Evolutionary conservation across 1,140 invertebrate genomes (phyloP).

Genomic region (Charaxes varanes): DNA sequence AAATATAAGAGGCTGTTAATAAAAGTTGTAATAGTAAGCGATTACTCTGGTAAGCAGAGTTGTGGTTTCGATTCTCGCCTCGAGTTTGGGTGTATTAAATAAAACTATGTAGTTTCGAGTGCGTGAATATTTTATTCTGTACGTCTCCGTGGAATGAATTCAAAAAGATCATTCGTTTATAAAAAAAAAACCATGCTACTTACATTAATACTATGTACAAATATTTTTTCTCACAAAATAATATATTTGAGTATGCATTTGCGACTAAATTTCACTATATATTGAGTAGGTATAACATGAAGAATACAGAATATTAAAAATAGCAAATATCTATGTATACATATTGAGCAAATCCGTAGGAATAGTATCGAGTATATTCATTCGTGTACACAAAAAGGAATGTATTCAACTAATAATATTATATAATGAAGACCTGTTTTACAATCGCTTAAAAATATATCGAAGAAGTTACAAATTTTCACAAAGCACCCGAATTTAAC

Average conservation of each 20-base stretch:
- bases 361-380: conserved; percentile 27
- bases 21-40: too few relatives aligned
- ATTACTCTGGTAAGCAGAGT: too few relatives aligned
- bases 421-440: conserved; percentile 4
- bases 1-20: too few relatives aligned
- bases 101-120: conserved; percentile 45
- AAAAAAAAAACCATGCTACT: conserved; percentile 44
- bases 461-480: conserved; percentile 19
- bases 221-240: conserved; percentile 39
- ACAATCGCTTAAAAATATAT: conserved; percentile 11
- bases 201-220: conserved; percentile 55
- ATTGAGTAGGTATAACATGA: conserved; percentile 44
- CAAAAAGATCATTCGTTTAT: conserved; percentile 40
- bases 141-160: conserved; percentile 56
- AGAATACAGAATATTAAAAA: conserved; percentile 13
- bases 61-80: too few relatives aligned
- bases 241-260: conserved; percentile 53
- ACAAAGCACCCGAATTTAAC: conserved; percentile 52
- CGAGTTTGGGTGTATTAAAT: conserved; percentile 27
- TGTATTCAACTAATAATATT: conserved; percentile 8
- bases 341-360: conserved; percentile 52
- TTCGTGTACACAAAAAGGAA: conserved; percentile 17
- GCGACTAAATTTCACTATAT: conserved; percentile 49
- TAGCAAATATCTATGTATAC: conserved; percentile 18
- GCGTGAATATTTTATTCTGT: conserved; percentile 67